Conservation (phyloP, 2,797 vertebrate species). For the Siniperca obscura region DNA sequence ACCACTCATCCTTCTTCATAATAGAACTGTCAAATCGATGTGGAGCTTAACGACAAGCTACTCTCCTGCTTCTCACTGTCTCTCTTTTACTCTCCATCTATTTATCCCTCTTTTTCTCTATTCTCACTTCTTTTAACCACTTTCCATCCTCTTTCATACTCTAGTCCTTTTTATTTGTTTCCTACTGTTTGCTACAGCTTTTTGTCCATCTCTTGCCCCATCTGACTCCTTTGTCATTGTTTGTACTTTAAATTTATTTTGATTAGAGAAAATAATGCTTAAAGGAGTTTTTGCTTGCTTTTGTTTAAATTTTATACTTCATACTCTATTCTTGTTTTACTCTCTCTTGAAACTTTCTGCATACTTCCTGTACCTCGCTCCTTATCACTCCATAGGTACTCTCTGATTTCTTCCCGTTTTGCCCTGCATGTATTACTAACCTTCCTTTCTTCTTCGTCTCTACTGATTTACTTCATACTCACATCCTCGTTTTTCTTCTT, state of each 20-base stretch:
- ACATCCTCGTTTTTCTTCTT: background rate
- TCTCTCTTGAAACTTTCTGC: background rate
- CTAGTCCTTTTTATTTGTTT: background rate
- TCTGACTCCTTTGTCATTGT: background rate
- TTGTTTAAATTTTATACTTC: background rate
- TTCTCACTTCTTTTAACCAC: background rate
- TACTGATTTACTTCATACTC: background rate
- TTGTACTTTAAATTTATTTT: background rate
- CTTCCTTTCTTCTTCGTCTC: background rate
- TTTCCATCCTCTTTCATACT: background rate
- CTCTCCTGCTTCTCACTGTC: constrained; percentile 9
- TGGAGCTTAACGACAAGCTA: constrained; percentile 51
- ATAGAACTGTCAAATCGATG: constrained; percentile 71
- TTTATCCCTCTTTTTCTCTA: background rate
- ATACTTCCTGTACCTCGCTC: background rate
- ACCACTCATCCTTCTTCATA: constrained; percentile 70
- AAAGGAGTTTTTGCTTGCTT: background rate
- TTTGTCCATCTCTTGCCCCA: background rate
- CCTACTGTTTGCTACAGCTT: background rate
- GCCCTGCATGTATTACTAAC: background rate
- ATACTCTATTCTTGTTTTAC: background rate
- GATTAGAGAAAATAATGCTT: background rate
- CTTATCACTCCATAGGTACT: background rate
- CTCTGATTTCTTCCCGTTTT: background rate
- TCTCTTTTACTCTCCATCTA: background rate